Percentiles rank a stretch among this genome's conserved stretches.
phyloP scores from a whole-genome alignment of 92 coral and sea anemone genomes.

The Plumapathes pennacea region DNA sequence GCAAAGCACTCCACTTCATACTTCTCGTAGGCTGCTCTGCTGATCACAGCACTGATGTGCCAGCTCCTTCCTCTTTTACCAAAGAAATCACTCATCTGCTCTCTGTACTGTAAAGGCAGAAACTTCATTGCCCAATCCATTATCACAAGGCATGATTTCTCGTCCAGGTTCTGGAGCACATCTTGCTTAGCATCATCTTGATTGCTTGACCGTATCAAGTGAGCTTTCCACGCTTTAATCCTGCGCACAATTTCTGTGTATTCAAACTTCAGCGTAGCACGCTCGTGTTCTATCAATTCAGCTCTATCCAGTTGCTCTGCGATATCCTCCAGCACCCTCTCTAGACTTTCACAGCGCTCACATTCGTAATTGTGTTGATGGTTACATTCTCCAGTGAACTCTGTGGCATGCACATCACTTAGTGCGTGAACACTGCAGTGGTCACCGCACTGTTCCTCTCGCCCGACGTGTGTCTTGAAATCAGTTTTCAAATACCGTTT shows the following conservation, averaged over 20 bases:
- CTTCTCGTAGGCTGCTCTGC: slow-evolving; percentile 5
- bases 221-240: slow-evolving; percentile 25
- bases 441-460: slow-evolving; percentile 41
- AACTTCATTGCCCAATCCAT: slow-evolving; percentile 37
- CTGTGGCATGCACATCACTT: slow-evolving; percentile 7
- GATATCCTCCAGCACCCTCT: slow-evolving; percentile 19
- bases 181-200: slow-evolving; percentile 41
- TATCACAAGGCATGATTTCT: slow-evolving; percentile 16
- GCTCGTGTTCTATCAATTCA: slow-evolving; percentile 18
- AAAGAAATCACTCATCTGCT: slow-evolving; percentile 36
- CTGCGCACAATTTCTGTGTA: slow-evolving; percentile 4
- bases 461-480: slow-evolving; percentile 44
- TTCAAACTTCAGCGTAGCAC: slow-evolving; percentile 21
- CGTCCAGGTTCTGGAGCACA: slow-evolving; percentile 17
- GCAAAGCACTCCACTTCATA: slow-evolving; percentile 18
- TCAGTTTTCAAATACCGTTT: slow-evolving; percentile 51
- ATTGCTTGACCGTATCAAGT: slow-evolving; percentile 25
- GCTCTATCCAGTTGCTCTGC: slow-evolving; percentile 4
- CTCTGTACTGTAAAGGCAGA: slow-evolving; percentile 28
- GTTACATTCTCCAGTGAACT: slow-evolving; percentile 10
- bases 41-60: slow-evolving; percentile 41
- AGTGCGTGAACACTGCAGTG: slow-evolving; percentile 39
- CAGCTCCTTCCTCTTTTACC: slow-evolving; percentile 30
- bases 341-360: slow-evolving; percentile 22
- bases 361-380: slow-evolving; percentile 32